phyloP scores from a whole-genome alignment of 2,797 vertebrate genomes.

The Oreonectes daqikongensis region DNA sequence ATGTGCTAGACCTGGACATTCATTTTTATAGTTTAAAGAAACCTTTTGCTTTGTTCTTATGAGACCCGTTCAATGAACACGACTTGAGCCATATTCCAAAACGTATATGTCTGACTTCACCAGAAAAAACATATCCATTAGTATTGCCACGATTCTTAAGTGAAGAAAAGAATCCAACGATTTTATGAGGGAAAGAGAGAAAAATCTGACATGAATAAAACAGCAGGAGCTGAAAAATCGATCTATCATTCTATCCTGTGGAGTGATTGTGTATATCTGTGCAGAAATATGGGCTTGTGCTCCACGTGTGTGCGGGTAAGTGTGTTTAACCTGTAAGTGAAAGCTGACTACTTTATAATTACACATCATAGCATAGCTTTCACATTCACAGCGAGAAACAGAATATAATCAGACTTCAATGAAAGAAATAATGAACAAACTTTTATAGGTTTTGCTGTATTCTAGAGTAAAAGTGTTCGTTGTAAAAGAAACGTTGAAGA shows the following conservation, averaged over 20 bases:
- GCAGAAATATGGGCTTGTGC: conserved; percentile 20
- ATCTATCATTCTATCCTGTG: conserved; percentile 38
- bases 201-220: conserved; percentile 48
- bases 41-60: neutral
- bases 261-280: conserved; percentile 29
- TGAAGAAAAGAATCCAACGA: conserved; percentile 25
- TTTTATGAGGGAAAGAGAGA: conserved; percentile 35
- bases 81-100: neutral
- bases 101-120: neutral
- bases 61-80: neutral
- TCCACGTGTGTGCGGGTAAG: neutral
- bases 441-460: too few species aligned
- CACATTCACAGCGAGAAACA: conserved; percentile 5
- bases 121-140: conserved; percentile 36
- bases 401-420: neutral
- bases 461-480: too few species aligned
- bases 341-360: conserved; percentile 34
- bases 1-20: too few species aligned
- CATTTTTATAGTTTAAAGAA: too few species aligned
- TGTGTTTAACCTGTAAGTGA: conserved; percentile 27
- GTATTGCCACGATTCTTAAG: conserved; percentile 29
- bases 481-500: too few species aligned
- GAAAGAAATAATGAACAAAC: neutral
- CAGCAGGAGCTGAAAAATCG: conserved; percentile 33
- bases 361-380: neutral